A percentile compares a stretch with the other conserved stretches of the same genome.
Conservation (phyloP, 2,797 vertebrate species). For the Gymnopithys bicolor region DNA sequence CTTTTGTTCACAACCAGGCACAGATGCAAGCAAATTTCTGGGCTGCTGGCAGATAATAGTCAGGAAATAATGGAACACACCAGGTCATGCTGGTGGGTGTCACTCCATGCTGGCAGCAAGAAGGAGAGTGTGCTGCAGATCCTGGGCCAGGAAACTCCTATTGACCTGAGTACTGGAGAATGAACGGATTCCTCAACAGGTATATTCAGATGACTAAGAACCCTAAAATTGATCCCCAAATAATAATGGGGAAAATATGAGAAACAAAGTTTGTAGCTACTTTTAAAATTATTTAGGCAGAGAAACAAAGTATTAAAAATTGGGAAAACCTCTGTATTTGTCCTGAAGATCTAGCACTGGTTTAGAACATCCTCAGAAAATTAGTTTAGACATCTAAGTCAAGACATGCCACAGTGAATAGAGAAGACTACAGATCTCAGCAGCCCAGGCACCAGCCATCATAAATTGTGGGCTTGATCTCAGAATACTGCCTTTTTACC, state of each 20-base stretch:
- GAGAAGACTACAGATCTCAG: neutral
- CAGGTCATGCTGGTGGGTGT: neutral
- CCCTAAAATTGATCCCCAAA: neutral
- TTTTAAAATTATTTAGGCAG: neutral
- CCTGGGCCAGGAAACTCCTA: neutral
- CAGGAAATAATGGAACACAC: neutral
- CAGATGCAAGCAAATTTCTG: neutral
- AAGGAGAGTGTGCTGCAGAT: neutral
- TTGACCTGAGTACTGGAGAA: neutral
- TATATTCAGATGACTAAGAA: neutral
- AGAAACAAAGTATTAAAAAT: neutral
- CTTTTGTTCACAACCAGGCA: neutral
- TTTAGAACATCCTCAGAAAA: neutral
- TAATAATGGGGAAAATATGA: neutral
- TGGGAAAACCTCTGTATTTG: neutral
- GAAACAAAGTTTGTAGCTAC: neutral
- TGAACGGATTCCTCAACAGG: neutral
- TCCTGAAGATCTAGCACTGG: neutral
- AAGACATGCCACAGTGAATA: neutral
- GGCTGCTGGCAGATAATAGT: neutral
- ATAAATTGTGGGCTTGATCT: neutral
- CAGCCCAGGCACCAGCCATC: neutral
- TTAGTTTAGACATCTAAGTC: neutral
- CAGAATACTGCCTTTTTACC: neutral
- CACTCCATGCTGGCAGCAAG: neutral